Conservation (phyloP, 2,113 vertebrate genomes). For the Halcyon malimbica region DNA sequence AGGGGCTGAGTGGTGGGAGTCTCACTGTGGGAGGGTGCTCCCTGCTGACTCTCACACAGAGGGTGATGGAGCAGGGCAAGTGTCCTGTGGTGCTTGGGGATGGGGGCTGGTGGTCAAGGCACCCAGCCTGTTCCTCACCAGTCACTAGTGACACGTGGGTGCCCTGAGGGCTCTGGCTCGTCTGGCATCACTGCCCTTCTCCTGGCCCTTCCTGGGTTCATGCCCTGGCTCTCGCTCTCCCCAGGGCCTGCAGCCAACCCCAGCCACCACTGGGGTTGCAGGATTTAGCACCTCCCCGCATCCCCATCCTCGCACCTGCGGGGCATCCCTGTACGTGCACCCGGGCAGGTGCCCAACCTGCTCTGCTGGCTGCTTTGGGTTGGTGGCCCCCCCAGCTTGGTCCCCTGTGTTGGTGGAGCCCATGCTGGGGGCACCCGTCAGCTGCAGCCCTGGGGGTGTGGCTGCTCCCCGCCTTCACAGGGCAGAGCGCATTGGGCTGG, state of each 20-base stretch:
- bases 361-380: not conserved
- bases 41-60: rapidly evolving
- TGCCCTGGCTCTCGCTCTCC: not conserved
- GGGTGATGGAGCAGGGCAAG: not conserved
- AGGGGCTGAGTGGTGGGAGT: not conserved
- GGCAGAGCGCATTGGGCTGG: conserved; percentile 26
- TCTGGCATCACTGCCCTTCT: not conserved
- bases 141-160: rapidly evolving
- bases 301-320: not conserved
- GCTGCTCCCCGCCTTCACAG: not conserved
- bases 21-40: not conserved
- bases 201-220: not conserved
- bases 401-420: not conserved
- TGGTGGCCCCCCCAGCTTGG: not conserved
- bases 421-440: rapidly evolving
- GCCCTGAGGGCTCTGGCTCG: not conserved
- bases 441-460: not conserved
- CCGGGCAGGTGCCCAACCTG: not conserved
- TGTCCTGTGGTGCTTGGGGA: rapidly evolving
- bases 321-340: not conserved
- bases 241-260: rapidly evolving
- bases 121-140: not conserved
- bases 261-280: rapidly evolving
- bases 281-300: not conserved
- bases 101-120: not conserved